Percentiles rank a stretch among this genome's conserved stretches.
These are phyloP conservation scores for Alethe diademata DNA, from an alignment of 2,113 vertebrate species.

Conservation along the genomic window DNA sequence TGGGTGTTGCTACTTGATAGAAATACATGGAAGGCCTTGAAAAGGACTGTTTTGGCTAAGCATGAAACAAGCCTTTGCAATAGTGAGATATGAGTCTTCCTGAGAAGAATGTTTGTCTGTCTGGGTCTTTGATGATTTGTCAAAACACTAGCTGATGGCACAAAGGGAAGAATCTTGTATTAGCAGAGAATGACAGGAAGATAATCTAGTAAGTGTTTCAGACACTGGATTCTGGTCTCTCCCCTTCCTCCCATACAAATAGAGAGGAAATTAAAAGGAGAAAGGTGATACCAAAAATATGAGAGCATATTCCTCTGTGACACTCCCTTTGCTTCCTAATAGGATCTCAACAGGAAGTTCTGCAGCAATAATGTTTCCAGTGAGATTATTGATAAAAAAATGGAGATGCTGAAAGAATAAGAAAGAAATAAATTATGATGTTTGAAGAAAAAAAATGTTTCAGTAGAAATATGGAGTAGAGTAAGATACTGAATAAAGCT, in stretches of 20 bases:
- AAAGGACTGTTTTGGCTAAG: neutral
- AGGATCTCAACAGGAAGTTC: slow-evolving; percentile 19
- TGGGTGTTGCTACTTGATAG: neutral
- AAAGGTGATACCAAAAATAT: slow-evolving; percentile 28
- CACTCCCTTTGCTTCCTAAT: neutral
- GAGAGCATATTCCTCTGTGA: neutral
- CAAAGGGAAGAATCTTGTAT: neutral
- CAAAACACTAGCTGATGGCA: slow-evolving; percentile 10
- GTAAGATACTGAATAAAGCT: neutral
- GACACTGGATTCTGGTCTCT: neutral
- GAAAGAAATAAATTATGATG: neutral
- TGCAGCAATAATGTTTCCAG: neutral
- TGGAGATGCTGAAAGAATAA: neutral
- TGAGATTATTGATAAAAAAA: slow-evolving; percentile 1
- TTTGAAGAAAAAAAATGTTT: neutral
- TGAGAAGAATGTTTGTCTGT: neutral
- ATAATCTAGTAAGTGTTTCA: neutral
- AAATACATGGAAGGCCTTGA: neutral
- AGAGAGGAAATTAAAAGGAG: slow-evolving; percentile 38
- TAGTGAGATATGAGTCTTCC: neutral
- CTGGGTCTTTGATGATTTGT: slow-evolving; percentile 14
- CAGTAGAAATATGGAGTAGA: neutral
- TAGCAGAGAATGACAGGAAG: slow-evolving; percentile 26
- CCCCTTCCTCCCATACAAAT: slow-evolving; percentile 31
- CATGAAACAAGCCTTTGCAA: neutral